Evolutionary conservation across 2,888 invertebrate genomes (phyloP).

Genomic region (Hydriomena furcata): DNA sequence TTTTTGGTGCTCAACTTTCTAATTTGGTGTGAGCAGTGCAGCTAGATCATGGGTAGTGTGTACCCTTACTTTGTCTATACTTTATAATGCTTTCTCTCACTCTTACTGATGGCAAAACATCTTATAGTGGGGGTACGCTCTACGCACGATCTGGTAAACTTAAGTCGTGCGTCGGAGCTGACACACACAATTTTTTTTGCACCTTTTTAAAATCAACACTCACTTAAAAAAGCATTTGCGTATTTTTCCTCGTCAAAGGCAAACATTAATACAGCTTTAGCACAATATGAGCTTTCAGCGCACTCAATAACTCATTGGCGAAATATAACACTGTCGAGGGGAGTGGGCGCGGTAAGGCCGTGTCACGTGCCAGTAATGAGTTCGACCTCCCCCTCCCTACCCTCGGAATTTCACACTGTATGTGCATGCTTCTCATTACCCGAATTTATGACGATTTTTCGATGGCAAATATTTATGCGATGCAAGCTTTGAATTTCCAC

Average conservation of each 20-base stretch:
- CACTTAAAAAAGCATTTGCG: conserved; percentile 6
- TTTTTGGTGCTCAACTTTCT: too few relatives aligned
- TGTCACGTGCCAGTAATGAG: conserved; percentile 83
- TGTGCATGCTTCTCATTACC: conserved; percentile 70
- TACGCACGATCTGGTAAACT: too few relatives aligned
- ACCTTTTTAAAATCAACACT: conserved; percentile 7
- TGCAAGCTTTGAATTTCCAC: conserved; percentile 23
- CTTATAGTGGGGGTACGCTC: too few relatives aligned
- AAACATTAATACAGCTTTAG: conserved; percentile 59
- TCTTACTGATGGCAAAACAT: too few relatives aligned
- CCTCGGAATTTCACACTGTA: conserved; percentile 74
- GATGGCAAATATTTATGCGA: conserved; percentile 37
- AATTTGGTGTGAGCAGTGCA: too few relatives aligned
- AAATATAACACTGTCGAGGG: conserved; percentile 67
- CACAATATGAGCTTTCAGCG: conserved; percentile 71
- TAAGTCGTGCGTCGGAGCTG: too few relatives aligned
- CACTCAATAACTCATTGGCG: conserved; percentile 82
- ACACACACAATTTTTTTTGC: too few relatives aligned
- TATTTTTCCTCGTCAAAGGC: conserved; percentile 47
- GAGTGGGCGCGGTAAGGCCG: conserved; percentile 63
- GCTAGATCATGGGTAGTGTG: too few relatives aligned
- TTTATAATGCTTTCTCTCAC: too few relatives aligned
- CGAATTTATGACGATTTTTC: conserved; percentile 67
- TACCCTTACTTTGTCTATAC: too few relatives aligned
- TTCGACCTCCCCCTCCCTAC: conserved; percentile 63